phyloP scores from a whole-genome alignment of 1,140 invertebrate species.

The Eueides isabella region DNA sequence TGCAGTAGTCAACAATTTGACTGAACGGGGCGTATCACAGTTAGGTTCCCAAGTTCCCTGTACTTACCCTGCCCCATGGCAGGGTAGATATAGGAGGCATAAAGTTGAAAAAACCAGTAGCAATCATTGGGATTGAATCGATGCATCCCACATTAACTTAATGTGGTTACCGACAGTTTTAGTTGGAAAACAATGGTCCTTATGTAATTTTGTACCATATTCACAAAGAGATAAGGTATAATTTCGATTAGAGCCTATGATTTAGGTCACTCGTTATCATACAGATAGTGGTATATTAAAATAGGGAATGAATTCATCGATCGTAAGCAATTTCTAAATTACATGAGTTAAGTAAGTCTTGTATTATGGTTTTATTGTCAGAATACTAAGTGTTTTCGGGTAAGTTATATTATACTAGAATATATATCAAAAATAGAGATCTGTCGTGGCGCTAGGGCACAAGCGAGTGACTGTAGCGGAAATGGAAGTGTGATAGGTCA shows the following conservation, averaged over 20 bases:
- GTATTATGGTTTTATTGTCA: neutral
- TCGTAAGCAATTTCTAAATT: conserved; percentile 41
- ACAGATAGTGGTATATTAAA: conserved; percentile 38
- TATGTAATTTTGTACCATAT: conserved; percentile 23
- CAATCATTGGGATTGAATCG: conserved; percentile 25
- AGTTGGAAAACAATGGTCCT: conserved; percentile 22
- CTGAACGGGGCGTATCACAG: too few species aligned
- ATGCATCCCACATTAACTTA: conserved; percentile 38
- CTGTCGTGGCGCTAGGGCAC: too few species aligned
- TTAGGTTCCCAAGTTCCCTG: too few species aligned
- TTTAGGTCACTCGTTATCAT: conserved; percentile 39
- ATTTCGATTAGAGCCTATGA: neutral
- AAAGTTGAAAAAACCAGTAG: conserved; percentile 3
- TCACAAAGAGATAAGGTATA: conserved; percentile 23
- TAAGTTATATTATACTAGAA: too few species aligned
- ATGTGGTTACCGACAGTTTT: conserved; percentile 35
- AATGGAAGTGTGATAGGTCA: too few species aligned
- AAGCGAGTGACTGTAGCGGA: too few species aligned
- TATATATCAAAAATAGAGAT: too few species aligned
- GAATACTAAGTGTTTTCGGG: neutral
- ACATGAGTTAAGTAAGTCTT: conserved; percentile 20
- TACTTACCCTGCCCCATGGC: too few species aligned
- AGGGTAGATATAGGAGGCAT: too few species aligned
- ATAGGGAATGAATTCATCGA: conserved; percentile 32
- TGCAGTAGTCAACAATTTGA: too few species aligned